Conservation (phyloP, 1,140 invertebrate genomes). For the Danaus plexippus region DNA sequence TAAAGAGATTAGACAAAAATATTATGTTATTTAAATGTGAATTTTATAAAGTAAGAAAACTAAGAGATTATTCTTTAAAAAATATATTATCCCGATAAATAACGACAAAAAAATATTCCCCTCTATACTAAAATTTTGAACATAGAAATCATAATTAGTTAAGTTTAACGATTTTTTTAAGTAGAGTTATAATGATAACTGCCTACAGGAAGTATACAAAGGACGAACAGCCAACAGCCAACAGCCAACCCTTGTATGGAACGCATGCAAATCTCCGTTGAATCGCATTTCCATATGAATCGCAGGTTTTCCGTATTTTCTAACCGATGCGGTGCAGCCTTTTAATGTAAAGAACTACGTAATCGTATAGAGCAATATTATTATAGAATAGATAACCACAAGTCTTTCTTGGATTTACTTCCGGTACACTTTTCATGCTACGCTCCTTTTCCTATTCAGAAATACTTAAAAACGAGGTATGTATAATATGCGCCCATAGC, state of each 20-base stretch:
- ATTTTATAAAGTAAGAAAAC: no score
- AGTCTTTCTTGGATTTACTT: background rate
- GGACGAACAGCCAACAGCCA: conserved; percentile 4
- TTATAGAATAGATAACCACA: conserved; percentile 3
- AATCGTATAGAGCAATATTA: conserved; percentile 1
- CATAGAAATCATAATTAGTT: background rate
- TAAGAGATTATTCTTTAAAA: no score
- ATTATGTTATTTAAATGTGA: no score
- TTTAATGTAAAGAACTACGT: conserved; percentile 4
- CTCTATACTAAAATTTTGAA: conserved; percentile 1
- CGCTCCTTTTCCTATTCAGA: background rate
- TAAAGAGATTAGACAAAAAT: no score
- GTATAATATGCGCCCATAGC: conserved; percentile 1
- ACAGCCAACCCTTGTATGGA: conserved; percentile 9
- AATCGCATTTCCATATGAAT: conserved; percentile 26
- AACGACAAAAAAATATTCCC: background rate
- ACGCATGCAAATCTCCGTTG: conserved; percentile 19
- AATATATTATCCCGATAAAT: no score
- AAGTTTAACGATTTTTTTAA: conserved; percentile 1
- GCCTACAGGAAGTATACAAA: background rate
- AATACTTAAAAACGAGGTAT: background rate
- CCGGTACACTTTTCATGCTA: background rate
- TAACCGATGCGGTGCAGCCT: conserved; percentile 6
- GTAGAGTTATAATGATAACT: background rate
- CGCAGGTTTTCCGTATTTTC: conserved; percentile 23